phyloP scores from a whole-genome alignment of 2,888 invertebrate genomes.

The Eueremaeus valkanovi region DNA sequence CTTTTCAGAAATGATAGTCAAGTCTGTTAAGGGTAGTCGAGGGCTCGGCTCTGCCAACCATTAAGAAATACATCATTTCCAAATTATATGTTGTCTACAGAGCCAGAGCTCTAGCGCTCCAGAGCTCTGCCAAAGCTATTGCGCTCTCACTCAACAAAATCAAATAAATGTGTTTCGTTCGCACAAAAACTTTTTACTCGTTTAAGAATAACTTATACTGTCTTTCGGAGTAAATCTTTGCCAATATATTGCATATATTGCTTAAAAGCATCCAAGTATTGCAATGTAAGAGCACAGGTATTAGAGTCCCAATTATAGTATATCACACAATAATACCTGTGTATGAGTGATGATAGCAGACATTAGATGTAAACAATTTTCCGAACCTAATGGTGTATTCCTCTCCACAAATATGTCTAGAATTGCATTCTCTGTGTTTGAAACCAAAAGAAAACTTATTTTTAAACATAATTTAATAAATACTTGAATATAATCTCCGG shows the following conservation, averaged over 20 bases:
- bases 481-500: no score
- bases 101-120: neutral
- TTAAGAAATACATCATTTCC: constrained; percentile 38
- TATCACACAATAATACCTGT: neutral
- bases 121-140: neutral
- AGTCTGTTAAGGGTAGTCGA: neutral
- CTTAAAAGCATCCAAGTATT: neutral
- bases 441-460: neutral
- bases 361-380: constrained; percentile 5
- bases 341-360: constrained; percentile 1
- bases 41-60: constrained; percentile 35
- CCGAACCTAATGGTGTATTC: neutral
- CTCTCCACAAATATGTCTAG: no score
- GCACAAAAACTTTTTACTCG: neutral
- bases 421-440: neutral
- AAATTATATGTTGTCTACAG: constrained; percentile 34
- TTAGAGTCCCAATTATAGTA: constrained; percentile 14
- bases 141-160: neutral
- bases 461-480: no score
- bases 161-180: neutral
- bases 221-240: constrained; percentile 1
- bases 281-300: neutral
- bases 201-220: constrained; percentile 10
- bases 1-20: neutral
- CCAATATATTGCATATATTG: no score